Percentiles rank a stretch among this genome's conserved stretches.
Evolutionary conservation across 2,113 vertebrate species (phyloP).

Genomic region (Axis porcinus): DNA sequence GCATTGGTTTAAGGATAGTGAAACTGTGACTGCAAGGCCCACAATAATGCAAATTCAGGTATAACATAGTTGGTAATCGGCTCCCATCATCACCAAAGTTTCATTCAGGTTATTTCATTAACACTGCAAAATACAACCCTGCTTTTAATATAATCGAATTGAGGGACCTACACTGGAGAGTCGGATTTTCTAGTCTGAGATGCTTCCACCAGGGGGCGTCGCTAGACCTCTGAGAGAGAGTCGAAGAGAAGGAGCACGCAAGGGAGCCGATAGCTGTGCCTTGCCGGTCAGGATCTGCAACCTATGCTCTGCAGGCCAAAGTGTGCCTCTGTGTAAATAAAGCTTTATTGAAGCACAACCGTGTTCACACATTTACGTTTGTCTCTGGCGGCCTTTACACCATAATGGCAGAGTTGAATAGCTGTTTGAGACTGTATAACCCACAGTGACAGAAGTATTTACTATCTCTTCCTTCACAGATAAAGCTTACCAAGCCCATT

Average conservation of each 20-base stretch:
- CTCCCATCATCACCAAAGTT: neutral
- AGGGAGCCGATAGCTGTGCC: accelerated
- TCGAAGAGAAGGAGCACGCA: neutral
- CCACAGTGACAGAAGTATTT: neutral
- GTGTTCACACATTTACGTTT: neutral
- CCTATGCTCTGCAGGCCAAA: neutral
- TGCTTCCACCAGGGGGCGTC: slow-evolving; percentile 28
- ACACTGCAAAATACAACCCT: neutral
- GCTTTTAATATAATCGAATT: neutral
- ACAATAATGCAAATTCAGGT: neutral
- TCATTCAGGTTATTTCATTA: neutral
- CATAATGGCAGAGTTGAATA: neutral
- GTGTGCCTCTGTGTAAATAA: neutral
- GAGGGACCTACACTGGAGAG: neutral
- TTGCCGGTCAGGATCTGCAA: neutral
- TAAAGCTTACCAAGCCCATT: neutral
- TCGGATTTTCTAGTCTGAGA: neutral
- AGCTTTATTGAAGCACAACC: neutral
- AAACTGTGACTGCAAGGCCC: neutral
- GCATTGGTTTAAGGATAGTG: neutral
- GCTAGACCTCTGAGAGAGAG: neutral
- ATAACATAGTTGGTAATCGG: neutral
- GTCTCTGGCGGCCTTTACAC: neutral
- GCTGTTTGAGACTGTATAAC: neutral
- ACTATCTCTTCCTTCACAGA: neutral